Conservation (phyloP, 2,113 vertebrate genomes). For the Heterochromis multidens region DNA sequence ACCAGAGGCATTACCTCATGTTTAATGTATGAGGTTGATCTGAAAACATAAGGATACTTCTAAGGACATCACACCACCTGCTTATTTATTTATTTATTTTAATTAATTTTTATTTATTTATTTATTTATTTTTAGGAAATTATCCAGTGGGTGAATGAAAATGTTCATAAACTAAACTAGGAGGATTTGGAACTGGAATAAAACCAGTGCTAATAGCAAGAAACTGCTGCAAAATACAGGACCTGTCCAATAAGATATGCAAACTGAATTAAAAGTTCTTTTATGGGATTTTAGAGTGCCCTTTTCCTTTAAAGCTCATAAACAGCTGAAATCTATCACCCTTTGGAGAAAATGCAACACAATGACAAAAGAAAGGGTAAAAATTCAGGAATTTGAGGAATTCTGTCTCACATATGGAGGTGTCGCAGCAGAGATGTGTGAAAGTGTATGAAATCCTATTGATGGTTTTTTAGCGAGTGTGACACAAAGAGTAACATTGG, state of each 20-base stretch:
- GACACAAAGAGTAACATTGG: constrained; percentile 41
- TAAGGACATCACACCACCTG: no score
- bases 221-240: no score
- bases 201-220: not conserved
- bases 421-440: constrained; percentile 3
- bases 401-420: not conserved
- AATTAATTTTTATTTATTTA: no score
- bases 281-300: not conserved
- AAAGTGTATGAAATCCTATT: not conserved
- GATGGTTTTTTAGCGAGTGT: constrained; percentile 10
- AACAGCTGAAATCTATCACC: not conserved
- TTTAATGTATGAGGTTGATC: no score
- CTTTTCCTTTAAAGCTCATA: not conserved
- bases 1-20: no score
- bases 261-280: not conserved
- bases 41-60: no score
- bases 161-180: no score
- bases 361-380: constrained; percentile 3
- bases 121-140: no score
- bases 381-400: constrained; percentile 26
- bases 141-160: no score
- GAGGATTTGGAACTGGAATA: not conserved
- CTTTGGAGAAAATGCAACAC: not conserved
- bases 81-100: no score
- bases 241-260: not conserved